Conservation (phyloP, 2,888 invertebrate species). For the Aporophyla nigra region DNA sequence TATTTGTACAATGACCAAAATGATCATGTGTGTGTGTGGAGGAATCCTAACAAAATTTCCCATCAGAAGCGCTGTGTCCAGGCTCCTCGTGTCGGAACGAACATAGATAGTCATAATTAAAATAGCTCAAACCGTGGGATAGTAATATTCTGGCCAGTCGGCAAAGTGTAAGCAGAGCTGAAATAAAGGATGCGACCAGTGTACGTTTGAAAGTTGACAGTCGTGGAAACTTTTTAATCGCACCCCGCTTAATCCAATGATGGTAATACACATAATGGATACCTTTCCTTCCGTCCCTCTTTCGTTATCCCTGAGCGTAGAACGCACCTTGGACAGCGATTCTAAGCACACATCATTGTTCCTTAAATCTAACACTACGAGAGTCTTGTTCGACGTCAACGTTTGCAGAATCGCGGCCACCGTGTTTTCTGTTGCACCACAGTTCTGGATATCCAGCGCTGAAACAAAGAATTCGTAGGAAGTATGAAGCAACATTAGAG, state of each 20-base stretch:
- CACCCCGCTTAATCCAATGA: neutral
- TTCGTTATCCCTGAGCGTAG: constrained; percentile 86
- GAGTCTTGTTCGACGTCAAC: constrained; percentile 92
- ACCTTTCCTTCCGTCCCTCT: constrained; percentile 87
- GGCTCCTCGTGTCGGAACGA: neutral
- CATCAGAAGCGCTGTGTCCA: neutral
- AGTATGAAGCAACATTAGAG: neutral
- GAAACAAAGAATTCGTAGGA: constrained; percentile 17
- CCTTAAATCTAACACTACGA: constrained; percentile 93
- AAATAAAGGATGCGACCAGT: neutral
- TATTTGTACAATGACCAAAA: neutral
- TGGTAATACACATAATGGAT: constrained; percentile 1
- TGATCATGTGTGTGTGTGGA: neutral
- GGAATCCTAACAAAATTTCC: neutral
- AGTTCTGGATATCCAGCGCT: constrained; percentile 94
- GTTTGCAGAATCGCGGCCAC: constrained; percentile 91
- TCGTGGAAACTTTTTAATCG: neutral
- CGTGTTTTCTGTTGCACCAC: constrained; percentile 93
- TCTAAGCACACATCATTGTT: constrained; percentile 91
- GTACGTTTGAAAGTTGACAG: neutral
- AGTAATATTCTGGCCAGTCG: neutral
- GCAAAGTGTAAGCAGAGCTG: neutral
- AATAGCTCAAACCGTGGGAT: neutral
- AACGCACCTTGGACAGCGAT: constrained; percentile 84
- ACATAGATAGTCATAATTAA: neutral